Percentiles rank a stretch among this genome's conserved stretches.
These are phyloP conservation scores for Triplophysa dalaica DNA, from an alignment of 2,113 vertebrate genomes.

Conservation along the genomic window DNA sequence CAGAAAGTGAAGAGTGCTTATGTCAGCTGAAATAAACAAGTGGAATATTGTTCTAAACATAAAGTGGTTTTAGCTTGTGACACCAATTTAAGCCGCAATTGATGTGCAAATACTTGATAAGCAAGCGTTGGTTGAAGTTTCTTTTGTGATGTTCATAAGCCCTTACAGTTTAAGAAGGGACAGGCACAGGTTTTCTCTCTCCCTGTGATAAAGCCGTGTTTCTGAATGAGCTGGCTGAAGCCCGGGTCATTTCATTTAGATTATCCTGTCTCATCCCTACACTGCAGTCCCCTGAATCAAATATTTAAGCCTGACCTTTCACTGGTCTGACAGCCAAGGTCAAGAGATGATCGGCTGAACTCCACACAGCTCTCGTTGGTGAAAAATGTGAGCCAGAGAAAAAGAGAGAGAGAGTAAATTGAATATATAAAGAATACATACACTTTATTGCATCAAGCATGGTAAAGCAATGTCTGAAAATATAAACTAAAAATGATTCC, in stretches of 20 bases:
- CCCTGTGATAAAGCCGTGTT: slow-evolving; percentile 34
- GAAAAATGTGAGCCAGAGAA: not conserved
- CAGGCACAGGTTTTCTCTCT: slow-evolving; percentile 5
- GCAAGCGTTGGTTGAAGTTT: not conserved
- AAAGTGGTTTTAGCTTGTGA: not conserved
- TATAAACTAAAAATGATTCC: not conserved
- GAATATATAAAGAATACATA: not conserved
- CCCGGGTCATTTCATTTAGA: slow-evolving; percentile 48
- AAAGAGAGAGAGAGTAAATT: not conserved
- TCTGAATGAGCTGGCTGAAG: slow-evolving; percentile 15
- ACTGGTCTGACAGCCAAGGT: slow-evolving; percentile 50
- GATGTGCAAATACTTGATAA: not conserved
- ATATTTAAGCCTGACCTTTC: slow-evolving; percentile 50
- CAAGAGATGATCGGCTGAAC: slow-evolving; percentile 23
- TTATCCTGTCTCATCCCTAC: slow-evolving; percentile 38
- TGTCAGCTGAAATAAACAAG: not conserved
- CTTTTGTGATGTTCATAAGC: not conserved
- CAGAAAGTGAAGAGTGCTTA: too few relatives aligned
- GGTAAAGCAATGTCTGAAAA: too few relatives aligned
- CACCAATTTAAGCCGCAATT: not conserved
- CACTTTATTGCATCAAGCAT: too few relatives aligned
- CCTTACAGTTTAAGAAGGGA: not conserved
- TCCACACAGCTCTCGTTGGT: slow-evolving; percentile 31
- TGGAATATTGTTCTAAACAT: not conserved
- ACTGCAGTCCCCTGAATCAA: slow-evolving; percentile 48